Base-by-base conservation (phyloP, 92 coral and sea anemone genomes). In the Porites divaricata region DNA sequence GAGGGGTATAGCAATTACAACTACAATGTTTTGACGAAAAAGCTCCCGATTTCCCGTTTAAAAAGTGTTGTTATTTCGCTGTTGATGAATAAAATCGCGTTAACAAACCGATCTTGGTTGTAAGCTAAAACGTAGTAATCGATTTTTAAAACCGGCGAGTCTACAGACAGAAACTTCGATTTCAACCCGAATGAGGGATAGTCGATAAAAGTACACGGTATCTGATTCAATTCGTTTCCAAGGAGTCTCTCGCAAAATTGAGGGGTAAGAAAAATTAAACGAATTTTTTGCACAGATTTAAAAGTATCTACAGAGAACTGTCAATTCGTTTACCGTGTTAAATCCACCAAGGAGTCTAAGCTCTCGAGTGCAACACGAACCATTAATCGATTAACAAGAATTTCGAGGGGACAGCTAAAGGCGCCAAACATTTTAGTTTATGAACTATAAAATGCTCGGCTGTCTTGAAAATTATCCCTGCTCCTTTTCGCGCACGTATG, bases 11-110 rank as follows among this genome's bases (percentile, higher is more conserved):
- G 72, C 79, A 82, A 82, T 82, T 82, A 82, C 20, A 49, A 82
- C 70, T 82, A 23, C 53, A 15, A 82, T 82, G 86, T 82, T 82
- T 72, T 82, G 79, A 82, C 86, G 86, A 82, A 62, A 72, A 82
- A 26, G 45, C 72, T 59, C 28, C 49, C 78, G 58, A 72, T 73
- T 82, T 72, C 73, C 64, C 78, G 26, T 63, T 35, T 35, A 50
- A 72, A 73, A 64, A 72, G 23, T 28, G 50, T 21, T 54, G 78
- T 23, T 61, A 22, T 65, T 82, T 82, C 75, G 70, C 73, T 49
- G 72, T 48, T 59, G 86, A 82, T 82, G 2, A 62, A 52, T 50
- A 48, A 82, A 72, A 72, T 78, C 24, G 9, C 12, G 72, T 81
- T 81, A 71, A 81, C 78, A 81, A 69, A 69, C 16, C 78, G 62